A percentile compares a stretch with the other conserved stretches of the same genome.
These are phyloP conservation scores for Solea solea DNA, from an alignment of 2,113 vertebrate genomes.

Conservation along the genomic window DNA sequence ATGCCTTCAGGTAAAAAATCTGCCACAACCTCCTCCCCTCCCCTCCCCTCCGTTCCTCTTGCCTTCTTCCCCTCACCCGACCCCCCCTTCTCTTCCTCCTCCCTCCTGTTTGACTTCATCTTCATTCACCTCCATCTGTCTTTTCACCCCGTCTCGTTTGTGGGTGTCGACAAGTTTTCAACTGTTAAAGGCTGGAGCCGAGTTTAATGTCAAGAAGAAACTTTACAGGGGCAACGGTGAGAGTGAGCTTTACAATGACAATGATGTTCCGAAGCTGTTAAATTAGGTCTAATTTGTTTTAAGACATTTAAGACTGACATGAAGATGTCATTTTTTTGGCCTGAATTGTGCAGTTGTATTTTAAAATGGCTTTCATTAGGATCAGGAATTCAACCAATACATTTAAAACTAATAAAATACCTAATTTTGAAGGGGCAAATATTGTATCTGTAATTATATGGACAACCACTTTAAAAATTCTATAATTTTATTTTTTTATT, in stretches of 20 bases:
- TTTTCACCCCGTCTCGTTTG: slow-evolving; percentile 4
- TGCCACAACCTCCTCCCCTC: slow-evolving; percentile 53
- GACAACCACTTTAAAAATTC: no score
- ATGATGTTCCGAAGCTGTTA: neutral
- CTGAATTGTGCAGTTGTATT: neutral
- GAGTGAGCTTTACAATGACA: neutral
- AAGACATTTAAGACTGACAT: neutral
- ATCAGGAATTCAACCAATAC: neutral
- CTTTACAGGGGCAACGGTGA: neutral
- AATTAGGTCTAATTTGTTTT: neutral
- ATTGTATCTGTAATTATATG: no score
- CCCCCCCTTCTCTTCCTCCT: neutral
- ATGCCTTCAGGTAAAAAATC: slow-evolving; percentile 82
- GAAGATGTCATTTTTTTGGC: neutral
- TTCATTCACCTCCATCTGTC: slow-evolving; percentile 17
- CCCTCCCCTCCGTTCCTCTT: slow-evolving; percentile 1
- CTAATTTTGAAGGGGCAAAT: neutral
- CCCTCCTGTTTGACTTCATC: slow-evolving; percentile 17
- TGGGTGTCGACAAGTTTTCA: slow-evolving; percentile 8
- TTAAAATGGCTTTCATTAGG: neutral
- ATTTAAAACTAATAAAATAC: neutral
- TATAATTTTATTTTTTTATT: no score
- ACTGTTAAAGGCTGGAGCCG: neutral
- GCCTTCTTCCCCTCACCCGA: neutral
- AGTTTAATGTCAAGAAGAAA: neutral